A percentile compares a stretch with the other conserved stretches of the same genome.
phyloP scores from a whole-genome alignment of 1,140 invertebrate species.

The Drosophila bipectinata region DNA sequence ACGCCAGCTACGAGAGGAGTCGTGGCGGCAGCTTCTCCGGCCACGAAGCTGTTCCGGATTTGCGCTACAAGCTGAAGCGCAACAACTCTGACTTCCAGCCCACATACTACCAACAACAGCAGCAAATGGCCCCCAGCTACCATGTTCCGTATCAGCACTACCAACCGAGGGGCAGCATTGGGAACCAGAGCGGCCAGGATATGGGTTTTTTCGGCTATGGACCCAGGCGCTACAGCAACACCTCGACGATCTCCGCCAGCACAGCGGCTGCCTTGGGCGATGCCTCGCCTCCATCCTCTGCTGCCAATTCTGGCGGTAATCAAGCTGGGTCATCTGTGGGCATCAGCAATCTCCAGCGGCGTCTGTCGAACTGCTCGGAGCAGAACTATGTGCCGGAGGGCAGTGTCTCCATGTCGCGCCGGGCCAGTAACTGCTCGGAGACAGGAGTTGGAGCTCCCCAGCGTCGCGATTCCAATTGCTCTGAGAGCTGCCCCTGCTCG shows the following conservation, averaged over 20 bases:
- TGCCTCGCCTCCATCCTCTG: slow-evolving; percentile 35
- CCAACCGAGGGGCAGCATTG: slow-evolving; percentile 54
- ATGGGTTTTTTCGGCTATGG: slow-evolving; percentile 69
- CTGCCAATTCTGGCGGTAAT: slow-evolving; percentile 38
- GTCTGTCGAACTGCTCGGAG: slow-evolving; percentile 78
- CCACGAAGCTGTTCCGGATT: slow-evolving; percentile 65
- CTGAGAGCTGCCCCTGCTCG: slow-evolving; percentile 79
- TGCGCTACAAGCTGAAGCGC: slow-evolving; percentile 76
- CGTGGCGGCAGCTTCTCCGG: slow-evolving; percentile 81
- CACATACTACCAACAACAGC: slow-evolving; percentile 55
- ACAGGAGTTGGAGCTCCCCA: slow-evolving; percentile 54
- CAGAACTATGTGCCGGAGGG: slow-evolving; percentile 54
- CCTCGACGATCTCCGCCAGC: slow-evolving; percentile 72
- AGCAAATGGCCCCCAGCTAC: slow-evolving; percentile 31
- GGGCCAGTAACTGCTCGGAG: slow-evolving; percentile 78
- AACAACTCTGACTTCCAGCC: slow-evolving; percentile 80
- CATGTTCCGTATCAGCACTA: slow-evolving; percentile 64
- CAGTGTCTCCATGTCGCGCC: slow-evolving; percentile 50
- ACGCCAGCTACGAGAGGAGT: slow-evolving; percentile 72
- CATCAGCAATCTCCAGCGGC: slow-evolving; percentile 59
- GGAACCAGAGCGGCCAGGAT: slow-evolving; percentile 20
- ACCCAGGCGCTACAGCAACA: slow-evolving; percentile 78
- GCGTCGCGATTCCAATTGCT: slow-evolving; percentile 79
- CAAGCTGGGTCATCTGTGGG: background rate
- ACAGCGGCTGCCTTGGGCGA: slow-evolving; percentile 61